Conservation (phyloP, 2,113 vertebrate species). For the Ictalurus furcatus region DNA sequence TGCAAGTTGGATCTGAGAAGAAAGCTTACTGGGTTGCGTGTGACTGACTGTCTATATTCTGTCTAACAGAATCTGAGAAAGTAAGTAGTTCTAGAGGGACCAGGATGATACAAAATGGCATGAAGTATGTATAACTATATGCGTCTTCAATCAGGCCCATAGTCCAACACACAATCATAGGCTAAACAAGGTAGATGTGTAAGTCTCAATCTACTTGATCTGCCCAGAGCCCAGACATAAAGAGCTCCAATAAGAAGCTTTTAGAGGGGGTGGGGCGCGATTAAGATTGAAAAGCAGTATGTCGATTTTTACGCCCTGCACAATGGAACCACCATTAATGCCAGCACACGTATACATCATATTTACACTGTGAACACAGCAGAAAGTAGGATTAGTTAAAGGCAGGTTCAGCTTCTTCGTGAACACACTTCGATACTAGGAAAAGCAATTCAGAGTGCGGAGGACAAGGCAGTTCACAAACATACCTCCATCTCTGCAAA, state of each 20-base stretch:
- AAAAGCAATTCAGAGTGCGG: neutral
- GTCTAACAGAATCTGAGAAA: neutral
- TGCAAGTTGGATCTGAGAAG: conserved; percentile 14
- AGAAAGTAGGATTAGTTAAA: neutral
- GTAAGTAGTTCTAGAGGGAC: neutral
- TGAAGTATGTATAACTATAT: neutral
- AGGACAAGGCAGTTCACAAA: neutral
- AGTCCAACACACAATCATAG: neutral
- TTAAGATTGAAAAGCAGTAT: conserved; percentile 6
- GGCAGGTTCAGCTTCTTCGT: neutral
- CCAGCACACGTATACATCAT: conserved; percentile 30
- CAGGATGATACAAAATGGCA: neutral
- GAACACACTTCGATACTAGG: neutral
- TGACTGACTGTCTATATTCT: neutral
- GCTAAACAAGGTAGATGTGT: neutral
- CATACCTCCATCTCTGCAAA: neutral
- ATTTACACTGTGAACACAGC: neutral
- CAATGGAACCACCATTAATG: conserved; percentile 41
- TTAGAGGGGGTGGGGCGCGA: neutral
- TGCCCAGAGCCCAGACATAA: conserved; percentile 10
- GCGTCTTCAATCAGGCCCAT: neutral
- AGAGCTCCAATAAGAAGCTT: conserved; percentile 38
- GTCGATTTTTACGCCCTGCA: neutral
- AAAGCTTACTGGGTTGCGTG: neutral
- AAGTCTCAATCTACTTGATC: conserved; percentile 6